These are phyloP conservation scores for Spheniscus mendiculus DNA, from an alignment of 2,113 vertebrate genomes.

Conservation along the genomic window DNA sequence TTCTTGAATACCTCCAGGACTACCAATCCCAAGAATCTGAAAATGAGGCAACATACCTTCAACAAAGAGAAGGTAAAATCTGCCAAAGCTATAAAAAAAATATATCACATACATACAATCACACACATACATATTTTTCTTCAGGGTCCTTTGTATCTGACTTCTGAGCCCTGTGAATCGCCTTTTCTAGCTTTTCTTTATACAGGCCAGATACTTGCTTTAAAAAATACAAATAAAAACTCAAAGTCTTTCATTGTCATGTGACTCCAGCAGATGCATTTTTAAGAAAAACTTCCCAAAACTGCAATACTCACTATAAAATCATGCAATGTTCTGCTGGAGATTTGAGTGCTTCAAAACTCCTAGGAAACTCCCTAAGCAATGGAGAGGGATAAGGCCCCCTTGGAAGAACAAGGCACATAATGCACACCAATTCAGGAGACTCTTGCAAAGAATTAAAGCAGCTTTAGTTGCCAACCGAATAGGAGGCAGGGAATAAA, in stretches of 20 bases:
- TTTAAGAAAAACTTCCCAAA: neutral
- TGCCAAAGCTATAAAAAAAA: neutral
- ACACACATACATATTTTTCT: neutral
- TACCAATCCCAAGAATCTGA: neutral
- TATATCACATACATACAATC: accelerated
- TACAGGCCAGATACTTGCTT: neutral
- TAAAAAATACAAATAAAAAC: neutral
- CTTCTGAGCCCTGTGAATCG: neutral
- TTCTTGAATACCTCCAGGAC: neutral
- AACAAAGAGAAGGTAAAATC: neutral
- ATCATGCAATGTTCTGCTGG: neutral
- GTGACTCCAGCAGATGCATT: neutral
- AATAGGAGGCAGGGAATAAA: neutral
- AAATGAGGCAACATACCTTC: neutral
- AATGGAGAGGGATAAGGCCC: neutral
- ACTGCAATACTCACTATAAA: neutral
- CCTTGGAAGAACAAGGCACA: neutral
- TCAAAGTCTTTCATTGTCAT: neutral
- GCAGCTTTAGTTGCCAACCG: neutral
- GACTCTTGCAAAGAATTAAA: neutral
- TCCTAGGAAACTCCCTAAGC: neutral
- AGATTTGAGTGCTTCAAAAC: neutral
- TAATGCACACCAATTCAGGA: neutral
- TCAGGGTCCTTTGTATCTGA: neutral
- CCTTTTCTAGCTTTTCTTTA: neutral